These are phyloP conservation scores for Apantesis nais DNA, from an alignment of 2,888 invertebrate genomes.

Conservation along the genomic window DNA sequence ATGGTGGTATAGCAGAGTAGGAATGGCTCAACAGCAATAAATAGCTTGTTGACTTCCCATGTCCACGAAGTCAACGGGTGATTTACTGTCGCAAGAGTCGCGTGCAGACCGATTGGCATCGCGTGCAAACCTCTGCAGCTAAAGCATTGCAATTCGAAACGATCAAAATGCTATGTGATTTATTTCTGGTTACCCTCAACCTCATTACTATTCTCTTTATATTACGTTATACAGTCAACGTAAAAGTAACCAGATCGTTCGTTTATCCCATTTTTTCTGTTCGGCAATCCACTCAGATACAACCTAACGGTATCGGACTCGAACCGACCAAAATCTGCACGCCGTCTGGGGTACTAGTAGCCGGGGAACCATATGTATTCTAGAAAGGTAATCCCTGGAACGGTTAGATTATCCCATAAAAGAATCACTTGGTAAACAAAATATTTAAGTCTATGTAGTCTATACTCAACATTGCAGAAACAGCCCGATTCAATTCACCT, in stretches of 20 bases:
- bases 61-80: neutral
- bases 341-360: no score
- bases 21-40: constrained; percentile 17
- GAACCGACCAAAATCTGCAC: no score
- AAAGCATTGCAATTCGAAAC: constrained; percentile 23
- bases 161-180: constrained; percentile 23
- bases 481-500: neutral
- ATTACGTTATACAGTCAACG: neutral
- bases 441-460: neutral
- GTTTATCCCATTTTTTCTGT: no score
- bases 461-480: neutral
- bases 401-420: no score
- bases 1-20: neutral
- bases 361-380: no score
- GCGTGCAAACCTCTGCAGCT: constrained; percentile 26
- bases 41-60: constrained; percentile 30
- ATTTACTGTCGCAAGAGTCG: constrained; percentile 19
- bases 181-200: constrained; percentile 21
- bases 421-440: neutral
- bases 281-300: no score
- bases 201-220: constrained; percentile 1
- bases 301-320: no score
- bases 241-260: neutral
- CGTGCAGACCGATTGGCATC: constrained; percentile 20
- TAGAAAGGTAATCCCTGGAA: no score